Base-by-base conservation (phyloP, 2,113 vertebrate species). In the Willisornis vidua region DNA sequence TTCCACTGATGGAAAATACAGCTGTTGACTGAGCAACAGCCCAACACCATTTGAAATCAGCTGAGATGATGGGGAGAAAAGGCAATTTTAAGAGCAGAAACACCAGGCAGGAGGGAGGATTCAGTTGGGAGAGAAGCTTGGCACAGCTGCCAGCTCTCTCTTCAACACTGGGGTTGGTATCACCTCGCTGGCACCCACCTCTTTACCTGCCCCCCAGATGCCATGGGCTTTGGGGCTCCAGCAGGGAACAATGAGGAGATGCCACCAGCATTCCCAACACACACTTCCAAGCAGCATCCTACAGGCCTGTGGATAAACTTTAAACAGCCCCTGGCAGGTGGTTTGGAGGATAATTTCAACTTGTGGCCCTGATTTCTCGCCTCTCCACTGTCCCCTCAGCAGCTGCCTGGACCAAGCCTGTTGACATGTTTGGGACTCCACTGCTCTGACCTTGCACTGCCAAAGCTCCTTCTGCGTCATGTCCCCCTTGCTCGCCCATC, bases 151-250 rank as follows among this genome's bases (percentile, higher is more conserved):
- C 24, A 33, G 62, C 26, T 72, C 70, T 74, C 12, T 1, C 33
- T 59, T 59, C 66, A 63, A 12, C n/a, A 48, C 3, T 3, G 6
- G 13, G 8, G 9, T 24, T 61, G 45, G 55, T 29, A 33, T n/a
- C 51, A 41, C 23, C 62, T 29, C 52, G 65, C 15, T 79, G 41
- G 19, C 35, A 65, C 1, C 15, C 45, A 26, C 4, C 18, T 29
- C n/a, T 70, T 66, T 23, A 28, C 14, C 26, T 19, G 26, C 3
- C 22, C 20, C 35, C 41, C 14, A 10, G 0, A 0, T 24, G 5
- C 58, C 89, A 35, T 1, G 5, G 5, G 10, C 35, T 51, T 48
- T 20, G 11, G 49, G 9, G 39, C 12, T 35, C 28, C 45, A 49
- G 45, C 24, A n/a, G 31, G 26, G 35, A 78, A 2, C 31, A 7